phyloP scores from a whole-genome alignment of 2,888 invertebrate species.

The Chesias legatella region DNA sequence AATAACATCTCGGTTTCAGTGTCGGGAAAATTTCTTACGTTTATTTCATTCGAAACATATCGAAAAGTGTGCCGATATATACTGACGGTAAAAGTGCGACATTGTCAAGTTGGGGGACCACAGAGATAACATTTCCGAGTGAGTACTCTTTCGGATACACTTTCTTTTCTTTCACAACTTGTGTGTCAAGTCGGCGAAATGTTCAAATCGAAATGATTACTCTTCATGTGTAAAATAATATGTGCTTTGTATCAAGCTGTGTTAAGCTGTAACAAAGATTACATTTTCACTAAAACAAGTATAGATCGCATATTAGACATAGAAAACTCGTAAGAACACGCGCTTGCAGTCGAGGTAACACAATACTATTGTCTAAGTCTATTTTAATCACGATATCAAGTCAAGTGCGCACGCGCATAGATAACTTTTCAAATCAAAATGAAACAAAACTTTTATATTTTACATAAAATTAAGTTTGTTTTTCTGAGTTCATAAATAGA shows the following conservation, averaged over 20 bases:
- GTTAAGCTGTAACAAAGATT: too few species aligned
- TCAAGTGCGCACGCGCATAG: background rate
- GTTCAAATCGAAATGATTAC: too few species aligned
- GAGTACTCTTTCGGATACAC: conserved; percentile 31
- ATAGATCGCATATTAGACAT: background rate
- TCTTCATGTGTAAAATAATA: too few species aligned
- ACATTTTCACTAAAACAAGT: too few species aligned
- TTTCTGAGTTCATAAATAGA: too few species aligned
- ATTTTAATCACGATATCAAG: background rate
- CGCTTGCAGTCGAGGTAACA: background rate
- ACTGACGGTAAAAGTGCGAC: conserved; percentile 11
- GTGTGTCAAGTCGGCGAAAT: too few species aligned
- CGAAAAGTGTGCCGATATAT: conserved; percentile 4
- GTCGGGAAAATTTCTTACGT: conserved; percentile 25
- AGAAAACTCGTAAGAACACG: background rate
- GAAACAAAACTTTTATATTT: too few species aligned
- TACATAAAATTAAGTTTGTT: too few species aligned
- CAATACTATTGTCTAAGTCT: background rate
- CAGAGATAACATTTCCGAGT: conserved; percentile 34
- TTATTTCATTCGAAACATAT: conserved; percentile 7
- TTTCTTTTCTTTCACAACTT: too few species aligned
- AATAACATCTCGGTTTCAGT: conserved; percentile 27
- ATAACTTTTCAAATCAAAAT: background rate
- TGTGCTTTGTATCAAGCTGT: too few species aligned
- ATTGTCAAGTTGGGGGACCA: conserved; percentile 33